phyloP scores from a whole-genome alignment of 2,113 vertebrate species.

The Sialia sialis region DNA sequence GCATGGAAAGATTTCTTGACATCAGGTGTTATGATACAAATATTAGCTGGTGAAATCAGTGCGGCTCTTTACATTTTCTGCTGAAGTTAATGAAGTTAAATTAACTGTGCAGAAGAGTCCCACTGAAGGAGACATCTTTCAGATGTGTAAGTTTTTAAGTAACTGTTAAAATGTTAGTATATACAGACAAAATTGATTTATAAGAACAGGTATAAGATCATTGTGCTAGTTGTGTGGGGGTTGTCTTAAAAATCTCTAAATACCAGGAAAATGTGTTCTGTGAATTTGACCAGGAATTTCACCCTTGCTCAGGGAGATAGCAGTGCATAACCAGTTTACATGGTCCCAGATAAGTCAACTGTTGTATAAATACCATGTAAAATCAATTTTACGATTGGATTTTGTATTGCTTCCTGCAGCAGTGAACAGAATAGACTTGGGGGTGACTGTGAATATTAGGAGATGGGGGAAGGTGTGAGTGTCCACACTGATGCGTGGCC shows the following conservation, averaged over 20 bases:
- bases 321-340: not conserved
- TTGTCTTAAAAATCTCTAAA: not conserved
- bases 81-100: not conserved
- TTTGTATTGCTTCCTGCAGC: not conserved
- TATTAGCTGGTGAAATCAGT: not conserved
- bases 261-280: not conserved
- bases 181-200: not conserved
- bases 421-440: not conserved
- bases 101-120: not conserved
- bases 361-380: not conserved
- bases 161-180: not conserved
- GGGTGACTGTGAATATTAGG: not conserved
- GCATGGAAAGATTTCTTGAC: not conserved
- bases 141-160: not conserved
- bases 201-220: not conserved
- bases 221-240: accelerated
- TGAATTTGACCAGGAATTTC: not conserved
- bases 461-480: not conserved
- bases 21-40: not conserved
- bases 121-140: not conserved
- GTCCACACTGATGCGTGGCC: not conserved
- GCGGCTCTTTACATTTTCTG: not conserved
- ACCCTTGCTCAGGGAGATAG: not conserved
- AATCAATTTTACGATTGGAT: not conserved
- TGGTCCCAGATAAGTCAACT: not conserved